A percentile compares a stretch with the other conserved stretches of the same genome.
Conservation (phyloP, 2,888 invertebrate genomes). For the Eudemis profundana region DNA sequence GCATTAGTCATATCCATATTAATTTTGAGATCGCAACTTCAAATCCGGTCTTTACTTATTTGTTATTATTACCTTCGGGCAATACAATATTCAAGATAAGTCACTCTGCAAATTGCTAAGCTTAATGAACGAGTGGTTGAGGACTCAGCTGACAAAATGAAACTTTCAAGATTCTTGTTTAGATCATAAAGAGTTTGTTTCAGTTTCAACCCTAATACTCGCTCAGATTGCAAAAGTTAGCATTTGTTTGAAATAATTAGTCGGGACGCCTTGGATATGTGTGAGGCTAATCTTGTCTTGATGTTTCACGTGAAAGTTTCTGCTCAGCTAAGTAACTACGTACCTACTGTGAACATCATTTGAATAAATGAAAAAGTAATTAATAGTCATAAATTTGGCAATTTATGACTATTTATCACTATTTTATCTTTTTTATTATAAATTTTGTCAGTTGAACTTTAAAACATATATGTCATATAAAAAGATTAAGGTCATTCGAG, state of each 20-base stretch:
- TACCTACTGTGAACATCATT: not conserved
- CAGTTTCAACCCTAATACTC: conserved; percentile 16
- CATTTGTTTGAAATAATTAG: conserved; percentile 18
- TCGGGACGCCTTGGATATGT: not conserved
- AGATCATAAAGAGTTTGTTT: no score
- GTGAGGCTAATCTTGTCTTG: not conserved
- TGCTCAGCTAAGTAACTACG: not conserved
- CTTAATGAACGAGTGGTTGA: conserved; percentile 35
- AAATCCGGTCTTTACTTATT: no score
- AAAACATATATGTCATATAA: no score
- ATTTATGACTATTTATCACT: no score
- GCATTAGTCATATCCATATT: no score
- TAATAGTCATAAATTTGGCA: no score
- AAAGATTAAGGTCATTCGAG: no score
- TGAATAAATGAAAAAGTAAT: no score
- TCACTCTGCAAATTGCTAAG: conserved; percentile 39
- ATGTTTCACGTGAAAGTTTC: conserved; percentile 1
- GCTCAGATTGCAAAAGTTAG: conserved; percentile 11
- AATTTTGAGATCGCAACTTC: no score
- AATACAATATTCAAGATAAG: conserved; percentile 27
- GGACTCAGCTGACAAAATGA: conserved; percentile 43
- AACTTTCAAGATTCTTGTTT: conserved; percentile 34
- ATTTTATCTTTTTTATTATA: no score
- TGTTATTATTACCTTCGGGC: not conserved
- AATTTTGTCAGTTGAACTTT: no score